These are phyloP conservation scores for Anisognathus igniventris DNA, from an alignment of 2,797 vertebrate genomes.

Conservation along the genomic window DNA sequence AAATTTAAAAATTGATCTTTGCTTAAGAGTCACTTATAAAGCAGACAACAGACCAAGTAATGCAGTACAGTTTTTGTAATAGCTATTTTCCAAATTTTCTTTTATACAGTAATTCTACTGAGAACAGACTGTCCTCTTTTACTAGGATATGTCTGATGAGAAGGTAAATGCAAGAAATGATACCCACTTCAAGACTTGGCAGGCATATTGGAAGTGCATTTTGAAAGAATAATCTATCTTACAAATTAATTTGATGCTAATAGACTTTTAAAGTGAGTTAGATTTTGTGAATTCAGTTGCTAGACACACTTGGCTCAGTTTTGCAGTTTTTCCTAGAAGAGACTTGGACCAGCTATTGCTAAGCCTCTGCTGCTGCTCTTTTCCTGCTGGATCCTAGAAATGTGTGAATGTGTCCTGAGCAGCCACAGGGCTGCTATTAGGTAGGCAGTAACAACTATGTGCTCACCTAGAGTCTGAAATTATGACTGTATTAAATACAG, in stretches of 20 bases:
- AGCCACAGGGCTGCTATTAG: neutral
- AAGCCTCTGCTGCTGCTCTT: neutral
- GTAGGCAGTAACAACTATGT: neutral
- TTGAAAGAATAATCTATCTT: neutral
- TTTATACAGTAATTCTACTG: neutral
- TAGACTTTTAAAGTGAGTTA: neutral
- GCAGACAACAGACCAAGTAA: constrained; percentile 23
- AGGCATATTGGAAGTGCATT: neutral
- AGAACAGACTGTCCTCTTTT: neutral
- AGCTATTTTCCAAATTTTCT: neutral
- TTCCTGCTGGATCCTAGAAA: neutral
- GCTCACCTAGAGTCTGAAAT: constrained; percentile 27
- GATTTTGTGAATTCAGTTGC: constrained; percentile 1
- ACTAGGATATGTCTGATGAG: neutral
- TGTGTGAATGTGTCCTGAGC: neutral
- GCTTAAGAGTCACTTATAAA: neutral
- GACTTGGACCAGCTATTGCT: neutral
- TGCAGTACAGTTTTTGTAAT: neutral
- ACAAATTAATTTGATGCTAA: neutral
- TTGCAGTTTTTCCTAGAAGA: neutral
- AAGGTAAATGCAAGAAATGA: neutral
- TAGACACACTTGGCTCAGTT: neutral
- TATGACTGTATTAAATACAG: constrained; percentile 62
- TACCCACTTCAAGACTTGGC: neutral
- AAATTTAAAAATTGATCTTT: neutral